phyloP scores from a whole-genome alignment of 1,140 invertebrate genomes.

The Archivesica marissinica region DNA sequence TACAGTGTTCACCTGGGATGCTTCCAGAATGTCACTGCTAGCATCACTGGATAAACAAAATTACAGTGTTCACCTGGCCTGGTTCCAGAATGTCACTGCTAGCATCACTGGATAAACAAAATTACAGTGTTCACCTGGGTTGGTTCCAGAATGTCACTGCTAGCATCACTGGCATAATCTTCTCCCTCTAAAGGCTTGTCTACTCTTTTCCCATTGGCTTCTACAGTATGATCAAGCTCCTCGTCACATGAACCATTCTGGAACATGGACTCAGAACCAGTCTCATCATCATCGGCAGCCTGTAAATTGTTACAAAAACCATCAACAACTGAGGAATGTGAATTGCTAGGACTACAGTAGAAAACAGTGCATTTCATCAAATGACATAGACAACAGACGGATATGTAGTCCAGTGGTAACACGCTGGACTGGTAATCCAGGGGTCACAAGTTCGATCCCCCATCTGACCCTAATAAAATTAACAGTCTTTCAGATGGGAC shows the following conservation, averaged over 20 bases:
- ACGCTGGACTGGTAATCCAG: too few species aligned
- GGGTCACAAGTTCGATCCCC: too few species aligned
- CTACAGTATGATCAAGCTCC: not conserved
- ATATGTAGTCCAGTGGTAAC: too few species aligned
- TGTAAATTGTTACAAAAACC: not conserved
- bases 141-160: slow-evolving; percentile 77
- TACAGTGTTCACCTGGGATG: too few species aligned
- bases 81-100: slow-evolving; percentile 77
- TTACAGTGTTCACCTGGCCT: slow-evolving; percentile 77
- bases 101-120: slow-evolving; percentile 72
- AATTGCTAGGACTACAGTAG: too few species aligned
- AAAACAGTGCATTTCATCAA: too few species aligned
- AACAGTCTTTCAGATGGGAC: too few species aligned
- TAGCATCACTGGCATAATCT: slow-evolving; percentile 73
- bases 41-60: too few species aligned
- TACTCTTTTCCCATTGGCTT: not conserved
- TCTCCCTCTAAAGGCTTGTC: slow-evolving; percentile 49
- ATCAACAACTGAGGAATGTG: not conserved
- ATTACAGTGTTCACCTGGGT: slow-evolving; percentile 76
- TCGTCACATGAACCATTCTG: slow-evolving; percentile 64
- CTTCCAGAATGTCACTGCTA: too few species aligned
- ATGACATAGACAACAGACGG: too few species aligned
- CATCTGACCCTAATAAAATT: too few species aligned
- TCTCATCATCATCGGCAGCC: slow-evolving; percentile 68
- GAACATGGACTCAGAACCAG: slow-evolving; percentile 75